Evolutionary conservation across 2,888 invertebrate species (phyloP), one percentile per base, ranked within the genome.

Genomic region (Chrysomela aeneicollis): DNA sequence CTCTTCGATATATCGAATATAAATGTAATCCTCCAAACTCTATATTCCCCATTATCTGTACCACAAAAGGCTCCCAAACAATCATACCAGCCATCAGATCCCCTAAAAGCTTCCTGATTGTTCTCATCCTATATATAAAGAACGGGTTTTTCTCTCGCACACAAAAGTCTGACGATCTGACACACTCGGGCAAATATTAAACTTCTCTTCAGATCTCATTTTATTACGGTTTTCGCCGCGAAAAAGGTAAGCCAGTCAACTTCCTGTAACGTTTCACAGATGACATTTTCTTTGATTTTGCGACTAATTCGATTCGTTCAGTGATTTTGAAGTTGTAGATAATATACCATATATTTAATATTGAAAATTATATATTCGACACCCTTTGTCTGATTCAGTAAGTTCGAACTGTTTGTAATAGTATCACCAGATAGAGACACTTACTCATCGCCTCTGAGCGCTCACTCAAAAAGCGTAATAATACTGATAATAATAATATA

Each of bases 71-170:
- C 15, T 26, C n/a, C 22, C 55, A 55, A 55, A 18, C 60, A 64
- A 61, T 55, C 55, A 59, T 17, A 55, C 15, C 37, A 52, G 54
- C 46, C 37, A 57, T 55, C 52, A 42, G 12, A 42, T 46, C 51
- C 26, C 18, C 52, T 61, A 58, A 61, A 58, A 64, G 64, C 64
- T 64, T 61, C 60, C 32, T 26, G 32, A 61, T 64, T 61, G 64
- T 51, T 51, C 60, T 49, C 52, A 42, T 52, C 52, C 42, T 57
- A 57, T 46, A 42, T 57, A 57, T 46, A 42, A 46, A 52, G 51
- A 26, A 17, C 42, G 30, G 55, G 57, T 55, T 58, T 61, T 50
- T 32, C 18, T 19, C 26, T n/a, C 26, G 17, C 26, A 30, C 17
- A 59, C 37, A 59, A 50, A 63, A 59, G 59, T 50, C 54, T 35